Conservation (phyloP, 2,888 invertebrate genomes). For the Conchocele bisecta region DNA sequence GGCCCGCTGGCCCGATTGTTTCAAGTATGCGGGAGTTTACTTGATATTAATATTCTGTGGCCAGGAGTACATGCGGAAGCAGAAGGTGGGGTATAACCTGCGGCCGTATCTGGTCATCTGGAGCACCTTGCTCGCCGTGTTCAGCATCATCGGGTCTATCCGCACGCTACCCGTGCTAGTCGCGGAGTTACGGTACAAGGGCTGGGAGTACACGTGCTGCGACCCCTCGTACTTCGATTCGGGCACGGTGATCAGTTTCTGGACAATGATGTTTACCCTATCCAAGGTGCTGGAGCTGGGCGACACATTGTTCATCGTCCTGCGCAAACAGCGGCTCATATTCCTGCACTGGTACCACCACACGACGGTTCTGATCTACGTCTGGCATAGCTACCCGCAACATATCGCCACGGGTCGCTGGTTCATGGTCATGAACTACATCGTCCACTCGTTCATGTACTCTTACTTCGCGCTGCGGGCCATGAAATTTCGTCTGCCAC, state of each 20-base stretch:
- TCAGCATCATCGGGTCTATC: constrained; percentile 93
- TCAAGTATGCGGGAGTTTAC: too few species aligned
- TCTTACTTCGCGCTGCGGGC: constrained; percentile 84
- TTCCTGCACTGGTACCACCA: constrained; percentile 85
- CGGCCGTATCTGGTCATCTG: constrained; percentile 93
- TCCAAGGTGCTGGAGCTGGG: constrained; percentile 97
- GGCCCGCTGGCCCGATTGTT: too few species aligned
- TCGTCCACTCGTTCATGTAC: constrained; percentile 84
- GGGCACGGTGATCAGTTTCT: constrained; percentile 94
- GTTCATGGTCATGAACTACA: constrained; percentile 84
- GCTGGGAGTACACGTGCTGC: constrained; percentile 97
- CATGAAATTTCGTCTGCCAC: constrained; percentile 84
- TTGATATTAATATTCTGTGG: too few species aligned
- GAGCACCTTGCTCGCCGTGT: constrained; percentile 95
- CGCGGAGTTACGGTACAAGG: constrained; percentile 93
- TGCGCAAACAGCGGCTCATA: constrained; percentile 84
- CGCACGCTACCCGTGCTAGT: constrained; percentile 96
- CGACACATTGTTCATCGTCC: constrained; percentile 83
- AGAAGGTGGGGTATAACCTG: constrained; percentile 93
- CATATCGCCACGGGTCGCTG: constrained; percentile 80
- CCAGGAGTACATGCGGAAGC: too few species aligned
- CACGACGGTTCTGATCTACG: constrained; percentile 83
- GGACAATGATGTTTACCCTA: constrained; percentile 98
- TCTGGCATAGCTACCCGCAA: constrained; percentile 82
- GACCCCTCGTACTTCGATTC: constrained; percentile 83